phyloP scores from a whole-genome alignment of 2,113 vertebrate species.

The Apus apus region DNA sequence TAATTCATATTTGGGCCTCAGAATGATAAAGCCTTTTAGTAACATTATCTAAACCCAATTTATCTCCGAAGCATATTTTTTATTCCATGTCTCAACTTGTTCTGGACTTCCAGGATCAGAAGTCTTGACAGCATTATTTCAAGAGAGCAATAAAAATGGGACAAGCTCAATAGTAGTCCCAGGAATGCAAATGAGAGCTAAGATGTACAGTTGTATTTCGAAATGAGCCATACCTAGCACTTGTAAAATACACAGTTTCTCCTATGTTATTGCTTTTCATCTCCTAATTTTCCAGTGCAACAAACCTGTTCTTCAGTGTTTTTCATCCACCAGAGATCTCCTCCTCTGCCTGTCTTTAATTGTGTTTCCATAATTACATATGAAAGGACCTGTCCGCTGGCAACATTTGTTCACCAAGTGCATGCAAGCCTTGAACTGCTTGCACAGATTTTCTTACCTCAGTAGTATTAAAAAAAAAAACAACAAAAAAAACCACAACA shows the following conservation, averaged over 20 bases:
- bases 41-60: not conserved
- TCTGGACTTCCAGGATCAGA: not conserved
- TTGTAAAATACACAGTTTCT: not conserved
- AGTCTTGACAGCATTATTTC: not conserved
- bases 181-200: not conserved
- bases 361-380: not conserved
- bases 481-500: not conserved
- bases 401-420: not conserved
- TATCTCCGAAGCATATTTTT: not conserved
- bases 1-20: not conserved
- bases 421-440: not conserved
- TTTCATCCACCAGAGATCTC: constrained; percentile 20
- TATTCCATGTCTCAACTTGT: not conserved
- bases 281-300: not conserved
- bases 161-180: not conserved
- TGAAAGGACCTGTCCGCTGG: not conserved
- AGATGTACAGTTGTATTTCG: not conserved
- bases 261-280: not conserved
- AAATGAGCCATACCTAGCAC: not conserved
- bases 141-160: not conserved
- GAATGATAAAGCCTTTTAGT: not conserved
- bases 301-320: not conserved
- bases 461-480: not conserved
- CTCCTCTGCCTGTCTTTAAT: not conserved
- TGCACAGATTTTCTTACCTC: not conserved